Conservation (phyloP, 2,888 invertebrate genomes). For the Epinotia brunnichana region DNA sequence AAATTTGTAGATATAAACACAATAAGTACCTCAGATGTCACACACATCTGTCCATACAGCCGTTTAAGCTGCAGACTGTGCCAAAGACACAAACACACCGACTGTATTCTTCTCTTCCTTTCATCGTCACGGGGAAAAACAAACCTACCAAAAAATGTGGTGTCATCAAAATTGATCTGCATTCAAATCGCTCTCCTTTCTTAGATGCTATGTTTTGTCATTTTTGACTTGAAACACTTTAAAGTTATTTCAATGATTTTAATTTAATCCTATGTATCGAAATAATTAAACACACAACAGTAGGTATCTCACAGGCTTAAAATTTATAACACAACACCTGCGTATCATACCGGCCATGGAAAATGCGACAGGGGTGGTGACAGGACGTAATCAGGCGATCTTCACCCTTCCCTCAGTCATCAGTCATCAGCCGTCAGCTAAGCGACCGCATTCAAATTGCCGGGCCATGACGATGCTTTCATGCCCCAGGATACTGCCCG, state of each 20-base stretch:
- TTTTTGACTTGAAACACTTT: too few relatives aligned
- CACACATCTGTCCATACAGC: too few relatives aligned
- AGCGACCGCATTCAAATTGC: conserved; percentile 84
- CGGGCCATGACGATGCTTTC: conserved; percentile 81
- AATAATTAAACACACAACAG: neutral
- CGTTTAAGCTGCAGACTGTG: too few relatives aligned
- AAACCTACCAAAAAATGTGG: too few relatives aligned
- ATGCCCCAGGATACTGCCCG: conserved; percentile 75
- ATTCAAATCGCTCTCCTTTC: too few relatives aligned
- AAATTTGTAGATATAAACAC: neutral
- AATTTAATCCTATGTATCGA: neutral
- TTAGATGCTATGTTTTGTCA: too few relatives aligned
- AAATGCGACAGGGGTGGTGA: conserved; percentile 74
- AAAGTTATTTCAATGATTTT: too few relatives aligned
- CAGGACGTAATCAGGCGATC: conserved; percentile 75
- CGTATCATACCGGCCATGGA: conserved; percentile 62
- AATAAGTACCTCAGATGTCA: too few relatives aligned
- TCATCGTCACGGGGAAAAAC: too few relatives aligned
- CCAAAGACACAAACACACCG: too few relatives aligned
- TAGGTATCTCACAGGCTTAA: conserved; percentile 43
- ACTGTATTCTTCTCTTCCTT: too few relatives aligned
- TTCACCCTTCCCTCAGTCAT: conserved; percentile 79
- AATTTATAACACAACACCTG: conserved; percentile 58
- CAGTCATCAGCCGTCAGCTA: conserved; percentile 81
- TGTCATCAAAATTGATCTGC: too few relatives aligned